Base-by-base conservation (phyloP, 2,113 vertebrate species). In the Muntiacus reevesi region DNA sequence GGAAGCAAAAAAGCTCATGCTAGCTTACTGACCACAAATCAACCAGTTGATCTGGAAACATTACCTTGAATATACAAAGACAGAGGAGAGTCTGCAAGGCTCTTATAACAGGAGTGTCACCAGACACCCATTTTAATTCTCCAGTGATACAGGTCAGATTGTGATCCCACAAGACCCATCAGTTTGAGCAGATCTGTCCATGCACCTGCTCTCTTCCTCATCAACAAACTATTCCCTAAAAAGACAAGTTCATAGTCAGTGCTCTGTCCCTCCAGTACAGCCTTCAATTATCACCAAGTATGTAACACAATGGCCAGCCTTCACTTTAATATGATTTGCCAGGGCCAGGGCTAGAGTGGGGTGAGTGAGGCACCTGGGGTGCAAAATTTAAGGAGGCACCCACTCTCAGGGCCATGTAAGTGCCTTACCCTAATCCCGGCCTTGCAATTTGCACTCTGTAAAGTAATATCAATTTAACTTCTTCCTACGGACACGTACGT, bases 291-390 rank as follows among this genome's bases (percentile, higher is more conserved):
- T 92, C 23, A 30, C 71, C 52, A 85, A 52, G 57, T 86, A 87
- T 91, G 33, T 95, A 89, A 94, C 50, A 91, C 30, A 60, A 10
- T 92, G 90, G 71, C 47, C 64, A 96, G 71, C 89, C 89, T 97
- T 97, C 84, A 36, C 79, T 96, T 94, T 91, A 82, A 52, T 97
- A 45, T 84, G 91, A 97, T 95, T 93, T 96, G 43, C 87, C 71
- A 93, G 87, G 93, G 95, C 97, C 98, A 97, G 91, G 96, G 95
- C 84, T 84, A 88, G 92, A 92, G 95, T 92, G 90, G 95, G 87
- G 95, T 91, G 57, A 97, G 14, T 52, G 33, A 94, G 55, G 81
- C 23, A 3, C 81, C n/a, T 43, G 36, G 76, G 50, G 64, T 33
- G 4, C 76, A 90, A 67, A 87, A 55, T 60, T 74, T 84, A 92